Conservation (phyloP, 2,797 vertebrate species). For the Ataeniobius toweri region DNA sequence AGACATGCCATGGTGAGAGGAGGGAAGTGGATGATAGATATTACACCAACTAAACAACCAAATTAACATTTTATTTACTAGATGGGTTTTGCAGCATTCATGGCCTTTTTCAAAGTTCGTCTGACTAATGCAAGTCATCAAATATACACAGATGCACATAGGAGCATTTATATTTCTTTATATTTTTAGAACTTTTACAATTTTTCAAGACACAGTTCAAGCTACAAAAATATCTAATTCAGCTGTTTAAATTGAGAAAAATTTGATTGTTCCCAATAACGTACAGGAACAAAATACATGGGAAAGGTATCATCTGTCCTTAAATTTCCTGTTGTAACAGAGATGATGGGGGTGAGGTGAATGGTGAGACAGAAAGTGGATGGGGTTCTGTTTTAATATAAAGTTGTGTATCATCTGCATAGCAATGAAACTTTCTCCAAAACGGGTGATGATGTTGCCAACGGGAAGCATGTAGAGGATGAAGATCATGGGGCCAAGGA, state of each 20-base stretch:
- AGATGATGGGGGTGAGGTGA: too few species aligned
- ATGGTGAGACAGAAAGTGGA: too few species aligned
- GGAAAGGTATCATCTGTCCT: slow-evolving; percentile 26
- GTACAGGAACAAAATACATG: background rate
- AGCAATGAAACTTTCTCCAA: too few species aligned
- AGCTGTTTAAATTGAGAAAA: background rate
- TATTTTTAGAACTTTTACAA: background rate
- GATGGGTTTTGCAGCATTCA: background rate
- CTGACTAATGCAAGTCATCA: background rate
- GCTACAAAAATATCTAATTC: background rate
- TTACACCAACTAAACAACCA: background rate
- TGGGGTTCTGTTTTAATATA: too few species aligned
- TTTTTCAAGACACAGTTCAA: background rate
- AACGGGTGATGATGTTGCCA: too few species aligned
- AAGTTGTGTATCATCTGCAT: too few species aligned
- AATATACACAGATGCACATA: background rate
- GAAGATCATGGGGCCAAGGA: too few species aligned
- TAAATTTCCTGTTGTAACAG: background rate
- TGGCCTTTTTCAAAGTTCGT: background rate
- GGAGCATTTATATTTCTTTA: background rate
- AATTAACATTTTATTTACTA: background rate
- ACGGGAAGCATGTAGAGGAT: too few species aligned
- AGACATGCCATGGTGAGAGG: background rate
- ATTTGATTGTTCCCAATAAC: background rate
- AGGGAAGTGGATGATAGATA: background rate